Evolutionary conservation across 2,797 vertebrate species (phyloP).

Genomic region (Neopelma chrysocephalum): DNA sequence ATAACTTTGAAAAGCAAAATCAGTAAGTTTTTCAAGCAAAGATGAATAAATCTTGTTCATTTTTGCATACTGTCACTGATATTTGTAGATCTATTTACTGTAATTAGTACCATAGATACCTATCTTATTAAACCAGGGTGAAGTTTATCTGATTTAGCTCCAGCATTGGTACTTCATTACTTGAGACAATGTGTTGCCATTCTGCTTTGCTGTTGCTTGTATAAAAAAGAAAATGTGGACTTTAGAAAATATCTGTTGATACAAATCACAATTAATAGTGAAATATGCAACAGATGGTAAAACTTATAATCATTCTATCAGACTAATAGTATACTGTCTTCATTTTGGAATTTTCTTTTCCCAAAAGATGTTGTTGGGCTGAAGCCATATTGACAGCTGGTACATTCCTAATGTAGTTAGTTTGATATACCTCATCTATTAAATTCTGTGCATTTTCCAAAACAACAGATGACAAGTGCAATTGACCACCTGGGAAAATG

Average conservation of each 20-base stretch:
- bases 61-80: not conserved
- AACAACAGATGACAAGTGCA: slow-evolving; percentile 82
- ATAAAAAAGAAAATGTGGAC: slow-evolving; percentile 40
- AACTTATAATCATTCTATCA: slow-evolving; percentile 79
- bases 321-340: slow-evolving; percentile 76
- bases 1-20: slow-evolving; percentile 20
- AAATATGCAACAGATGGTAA: slow-evolving; percentile 80
- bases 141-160: slow-evolving; percentile 20
- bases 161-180: not conserved
- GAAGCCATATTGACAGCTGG: slow-evolving; percentile 81
- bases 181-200: slow-evolving; percentile 1
- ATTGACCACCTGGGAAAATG: slow-evolving; percentile 79
- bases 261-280: slow-evolving; percentile 74
- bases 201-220: slow-evolving; percentile 36
- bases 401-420: slow-evolving; percentile 77
- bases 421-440: slow-evolving; percentile 84
- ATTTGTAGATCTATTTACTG: slow-evolving; percentile 25
- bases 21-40: not conserved
- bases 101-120: slow-evolving; percentile 12
- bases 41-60: not conserved
- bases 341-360: slow-evolving; percentile 74
- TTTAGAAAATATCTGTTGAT: slow-evolving; percentile 63
- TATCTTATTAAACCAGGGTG: not conserved
- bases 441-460: slow-evolving; percentile 78
- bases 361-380: slow-evolving; percentile 75